Evolutionary conservation across 2,797 vertebrate genomes (phyloP).

Genomic region (Chaetophractus vellerosus): DNA sequence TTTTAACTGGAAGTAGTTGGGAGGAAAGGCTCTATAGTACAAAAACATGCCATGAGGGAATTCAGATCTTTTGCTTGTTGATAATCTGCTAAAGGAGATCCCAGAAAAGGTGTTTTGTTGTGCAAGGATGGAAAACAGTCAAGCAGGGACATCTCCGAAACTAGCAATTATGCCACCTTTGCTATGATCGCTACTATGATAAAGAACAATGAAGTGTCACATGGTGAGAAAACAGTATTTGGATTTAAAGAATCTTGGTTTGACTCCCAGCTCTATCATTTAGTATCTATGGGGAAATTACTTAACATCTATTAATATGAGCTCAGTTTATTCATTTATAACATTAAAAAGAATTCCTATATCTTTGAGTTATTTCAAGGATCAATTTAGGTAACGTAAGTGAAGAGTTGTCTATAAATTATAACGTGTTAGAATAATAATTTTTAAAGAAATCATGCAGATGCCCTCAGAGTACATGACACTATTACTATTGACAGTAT

Average conservation of each 20-base stretch:
- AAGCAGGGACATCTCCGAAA: neutral
- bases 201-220: neutral
- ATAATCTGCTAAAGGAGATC: neutral
- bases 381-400: neutral
- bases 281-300: neutral
- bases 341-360: neutral
- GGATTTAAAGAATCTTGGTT: conserved; percentile 1
- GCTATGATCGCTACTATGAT: neutral
- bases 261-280: neutral
- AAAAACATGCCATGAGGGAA: conserved; percentile 41
- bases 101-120: conserved; percentile 51
- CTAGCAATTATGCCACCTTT: neutral
- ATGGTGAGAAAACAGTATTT: neutral
- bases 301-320: neutral
- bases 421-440: neutral
- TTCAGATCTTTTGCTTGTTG: neutral
- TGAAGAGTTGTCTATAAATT: conserved; percentile 15
- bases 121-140: conserved; percentile 22
- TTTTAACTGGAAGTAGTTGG: conserved; percentile 49
- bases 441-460: neutral
- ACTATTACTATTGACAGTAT: neutral
- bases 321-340: neutral
- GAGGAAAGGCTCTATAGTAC: neutral
- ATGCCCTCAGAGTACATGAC: neutral
- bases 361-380: neutral